A percentile compares a stretch with the other conserved stretches of the same genome.
phyloP scores from a whole-genome alignment of 2,888 invertebrate species.

The Tortricodes alternella region DNA sequence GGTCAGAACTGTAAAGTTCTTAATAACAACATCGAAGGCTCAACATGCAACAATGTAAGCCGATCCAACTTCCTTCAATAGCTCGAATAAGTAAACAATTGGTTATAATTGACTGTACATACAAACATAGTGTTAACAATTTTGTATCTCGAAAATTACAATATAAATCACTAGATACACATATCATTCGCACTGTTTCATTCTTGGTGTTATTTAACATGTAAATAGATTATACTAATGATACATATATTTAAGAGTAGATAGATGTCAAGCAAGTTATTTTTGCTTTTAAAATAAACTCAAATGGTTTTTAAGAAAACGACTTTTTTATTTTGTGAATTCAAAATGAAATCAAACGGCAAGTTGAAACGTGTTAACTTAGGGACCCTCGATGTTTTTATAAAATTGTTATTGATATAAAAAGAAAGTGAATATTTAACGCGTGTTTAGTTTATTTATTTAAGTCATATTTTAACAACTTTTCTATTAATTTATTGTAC shows the following conservation, averaged over 20 bases:
- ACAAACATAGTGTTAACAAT: constrained; percentile 61
- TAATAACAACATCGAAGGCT: neutral
- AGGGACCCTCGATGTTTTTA: constrained; percentile 35
- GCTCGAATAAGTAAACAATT: constrained; percentile 45
- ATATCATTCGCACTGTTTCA: constrained; percentile 79
- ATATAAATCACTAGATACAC: constrained; percentile 69
- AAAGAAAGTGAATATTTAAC: constrained; percentile 2
- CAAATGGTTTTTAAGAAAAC: constrained; percentile 6
- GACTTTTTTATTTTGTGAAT: constrained; percentile 8
- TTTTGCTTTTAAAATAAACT: constrained; percentile 52
- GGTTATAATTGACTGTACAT: constrained; percentile 53
- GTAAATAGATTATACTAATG: constrained; percentile 43
- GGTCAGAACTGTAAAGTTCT: no score
- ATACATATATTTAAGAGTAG: constrained; percentile 38
- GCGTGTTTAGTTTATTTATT: neutral
- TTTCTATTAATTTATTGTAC: constrained; percentile 33
- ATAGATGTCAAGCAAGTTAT: constrained; percentile 43
- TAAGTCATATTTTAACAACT: constrained; percentile 6
- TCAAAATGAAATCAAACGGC: constrained; percentile 20
- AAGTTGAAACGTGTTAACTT: constrained; percentile 31
- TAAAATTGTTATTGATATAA: constrained; percentile 20
- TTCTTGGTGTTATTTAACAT: constrained; percentile 71
- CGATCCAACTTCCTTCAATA: constrained; percentile 37
- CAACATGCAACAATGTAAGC: neutral
- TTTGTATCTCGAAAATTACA: constrained; percentile 63